These are phyloP conservation scores for Bembecia ichneumoniformis DNA, from an alignment of 2,888 invertebrate species.

Conservation along the genomic window DNA sequence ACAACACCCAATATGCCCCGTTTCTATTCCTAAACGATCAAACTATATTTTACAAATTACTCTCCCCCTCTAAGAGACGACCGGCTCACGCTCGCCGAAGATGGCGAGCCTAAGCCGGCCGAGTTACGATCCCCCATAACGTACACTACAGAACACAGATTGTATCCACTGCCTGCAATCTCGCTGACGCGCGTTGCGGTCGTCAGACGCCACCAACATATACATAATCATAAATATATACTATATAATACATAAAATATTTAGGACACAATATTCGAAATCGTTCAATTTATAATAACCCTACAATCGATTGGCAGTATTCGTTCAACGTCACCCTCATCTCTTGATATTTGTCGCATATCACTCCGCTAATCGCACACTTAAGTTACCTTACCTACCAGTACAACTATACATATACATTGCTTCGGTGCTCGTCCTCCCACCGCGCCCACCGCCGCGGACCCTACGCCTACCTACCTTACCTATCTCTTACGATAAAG, in stretches of 20 bases:
- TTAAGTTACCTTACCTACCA: slow-evolving; percentile 1
- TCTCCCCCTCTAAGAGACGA: slow-evolving; percentile 19
- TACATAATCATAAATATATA: slow-evolving; percentile 60
- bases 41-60: slow-evolving; percentile 64
- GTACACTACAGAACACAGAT: slow-evolving; percentile 68
- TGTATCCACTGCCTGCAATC: slow-evolving; percentile 49
- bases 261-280: slow-evolving; percentile 66
- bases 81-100: slow-evolving; percentile 13
- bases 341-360: slow-evolving; percentile 48
- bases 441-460: too few species aligned
- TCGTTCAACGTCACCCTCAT: slow-evolving; percentile 43
- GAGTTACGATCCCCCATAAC: slow-evolving; percentile 60
- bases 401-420: not conserved
- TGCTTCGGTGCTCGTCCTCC: too few species aligned
- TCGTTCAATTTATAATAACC: slow-evolving; percentile 59
- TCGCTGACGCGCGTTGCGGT: slow-evolving; percentile 7
- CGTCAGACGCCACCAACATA: slow-evolving; percentile 31
- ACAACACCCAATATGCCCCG: slow-evolving; percentile 65
- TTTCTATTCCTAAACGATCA: slow-evolving; percentile 34
- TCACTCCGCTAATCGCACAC: slow-evolving; percentile 13
- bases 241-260: slow-evolving; percentile 34
- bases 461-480: not conserved
- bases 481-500: slow-evolving; percentile 5
- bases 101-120: slow-evolving; percentile 36
- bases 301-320: slow-evolving; percentile 71